Percentiles rank a stretch among this genome's conserved stretches.
phyloP scores from a whole-genome alignment of 2,113 vertebrate genomes.

The Archilochus colubris region DNA sequence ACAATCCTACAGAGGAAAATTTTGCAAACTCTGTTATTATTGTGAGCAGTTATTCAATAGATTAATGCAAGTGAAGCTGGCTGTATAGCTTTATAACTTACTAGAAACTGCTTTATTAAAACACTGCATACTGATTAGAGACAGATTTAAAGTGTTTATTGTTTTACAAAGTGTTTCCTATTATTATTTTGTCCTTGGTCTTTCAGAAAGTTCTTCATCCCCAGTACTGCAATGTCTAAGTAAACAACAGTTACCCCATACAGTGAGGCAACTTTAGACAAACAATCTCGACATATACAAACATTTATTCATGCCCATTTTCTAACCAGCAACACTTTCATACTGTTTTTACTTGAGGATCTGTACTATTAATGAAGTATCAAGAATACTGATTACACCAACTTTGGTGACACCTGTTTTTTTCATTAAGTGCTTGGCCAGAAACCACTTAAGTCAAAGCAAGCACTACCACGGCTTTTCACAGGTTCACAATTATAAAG shows the following conservation, averaged over 20 bases:
- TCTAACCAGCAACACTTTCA: not conserved
- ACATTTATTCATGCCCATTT: not conserved
- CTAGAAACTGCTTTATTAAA: not conserved
- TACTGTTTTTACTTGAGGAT: not conserved
- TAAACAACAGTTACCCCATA: conserved; percentile 42
- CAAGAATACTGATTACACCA: not conserved
- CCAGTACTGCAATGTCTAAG: not conserved
- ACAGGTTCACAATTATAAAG: not conserved
- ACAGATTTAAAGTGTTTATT: conserved; percentile 6
- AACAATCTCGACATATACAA: conserved; percentile 8
- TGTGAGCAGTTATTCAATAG: not conserved
- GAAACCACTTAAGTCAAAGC: not conserved
- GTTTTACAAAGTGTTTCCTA: not conserved
- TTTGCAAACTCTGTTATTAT: not conserved
- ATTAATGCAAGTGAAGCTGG: not conserved
- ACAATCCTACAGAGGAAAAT: not conserved
- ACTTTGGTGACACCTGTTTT: not conserved
- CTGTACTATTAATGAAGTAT: not conserved
- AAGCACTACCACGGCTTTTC: not conserved
- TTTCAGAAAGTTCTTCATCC: conserved; percentile 30
- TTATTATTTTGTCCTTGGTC: conserved; percentile 4
- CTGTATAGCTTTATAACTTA: not conserved
- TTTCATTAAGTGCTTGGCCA: not conserved
- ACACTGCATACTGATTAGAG: not conserved
- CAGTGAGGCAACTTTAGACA: conserved; percentile 2